These are phyloP conservation scores for Silurus lanzhouensis DNA, from an alignment of 2,797 vertebrate species.

Conservation along the genomic window DNA sequence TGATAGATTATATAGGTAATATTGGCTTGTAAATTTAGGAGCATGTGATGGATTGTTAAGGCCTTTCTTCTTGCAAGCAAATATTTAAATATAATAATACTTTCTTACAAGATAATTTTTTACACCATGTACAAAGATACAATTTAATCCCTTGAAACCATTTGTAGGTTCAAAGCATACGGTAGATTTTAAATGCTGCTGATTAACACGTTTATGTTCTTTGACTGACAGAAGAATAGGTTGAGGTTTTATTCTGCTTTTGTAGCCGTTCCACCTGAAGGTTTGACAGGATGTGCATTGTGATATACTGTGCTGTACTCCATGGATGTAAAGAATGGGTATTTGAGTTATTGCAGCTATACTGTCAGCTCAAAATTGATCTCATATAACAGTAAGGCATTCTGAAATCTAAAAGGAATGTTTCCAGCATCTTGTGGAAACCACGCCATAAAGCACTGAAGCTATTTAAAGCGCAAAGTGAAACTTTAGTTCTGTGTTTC, in stretches of 20 bases:
- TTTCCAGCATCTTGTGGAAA: too few relatives aligned
- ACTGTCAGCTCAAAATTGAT: neutral
- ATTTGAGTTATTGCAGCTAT: conserved; percentile 6
- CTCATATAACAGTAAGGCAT: neutral
- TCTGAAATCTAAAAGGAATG: too few relatives aligned
- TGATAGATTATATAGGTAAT: too few relatives aligned
- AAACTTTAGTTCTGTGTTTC: neutral
- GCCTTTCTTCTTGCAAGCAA: neutral
- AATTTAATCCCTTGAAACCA: neutral
- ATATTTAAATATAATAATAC: neutral
- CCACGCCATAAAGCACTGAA: too few relatives aligned
- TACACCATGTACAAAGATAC: neutral
- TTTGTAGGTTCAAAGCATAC: neutral
- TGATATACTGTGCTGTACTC: neutral
- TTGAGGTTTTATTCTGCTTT: neutral
- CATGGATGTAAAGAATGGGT: neutral
- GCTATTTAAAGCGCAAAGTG: too few relatives aligned
- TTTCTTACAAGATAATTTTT: neutral
- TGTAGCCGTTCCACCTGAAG: neutral
- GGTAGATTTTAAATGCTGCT: neutral
- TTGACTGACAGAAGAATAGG: neutral
- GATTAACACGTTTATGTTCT: neutral
- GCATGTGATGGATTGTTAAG: neutral
- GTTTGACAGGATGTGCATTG: neutral
- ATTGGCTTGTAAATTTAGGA: too few relatives aligned